These are phyloP conservation scores for Cotesia congregata DNA, from an alignment of 2,888 invertebrate species.

Conservation along the genomic window DNA sequence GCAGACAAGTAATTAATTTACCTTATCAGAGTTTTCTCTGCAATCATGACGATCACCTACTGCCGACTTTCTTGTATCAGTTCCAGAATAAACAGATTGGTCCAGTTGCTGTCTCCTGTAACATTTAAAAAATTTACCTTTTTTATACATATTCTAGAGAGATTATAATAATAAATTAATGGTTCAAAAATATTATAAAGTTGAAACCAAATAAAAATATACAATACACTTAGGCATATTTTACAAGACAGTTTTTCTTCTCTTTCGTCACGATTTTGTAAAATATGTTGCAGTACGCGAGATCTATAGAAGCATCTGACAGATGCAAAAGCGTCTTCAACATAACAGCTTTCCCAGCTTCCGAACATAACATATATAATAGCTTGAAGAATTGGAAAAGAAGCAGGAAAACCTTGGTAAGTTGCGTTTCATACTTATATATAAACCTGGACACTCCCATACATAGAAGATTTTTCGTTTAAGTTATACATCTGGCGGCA, in stretches of 20 bases:
- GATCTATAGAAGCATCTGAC: not conserved
- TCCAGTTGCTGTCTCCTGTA: constrained; percentile 67
- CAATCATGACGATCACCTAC: constrained; percentile 53
- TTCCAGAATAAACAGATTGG: constrained; percentile 66
- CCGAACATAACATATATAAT: not conserved
- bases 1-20: constrained; percentile 47
- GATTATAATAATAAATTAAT: not conserved
- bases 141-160: not conserved
- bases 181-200: not conserved
- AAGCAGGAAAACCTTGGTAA: constrained; percentile 26
- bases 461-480: constrained; percentile 42
- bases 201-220: not conserved
- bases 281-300: not conserved
- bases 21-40: constrained; percentile 61
- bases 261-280: not conserved
- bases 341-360: not conserved
- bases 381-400: constrained; percentile 1
- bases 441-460: constrained; percentile 47
- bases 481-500: constrained; percentile 55
- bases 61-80: constrained; percentile 57
- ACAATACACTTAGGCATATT: not conserved
- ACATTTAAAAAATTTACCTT: constrained; percentile 29
- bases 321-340: not conserved
- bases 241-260: not conserved
- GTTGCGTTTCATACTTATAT: constrained; percentile 1